phyloP scores from a whole-genome alignment of 2,797 vertebrate genomes.

The Phylloscopus collybita region DNA sequence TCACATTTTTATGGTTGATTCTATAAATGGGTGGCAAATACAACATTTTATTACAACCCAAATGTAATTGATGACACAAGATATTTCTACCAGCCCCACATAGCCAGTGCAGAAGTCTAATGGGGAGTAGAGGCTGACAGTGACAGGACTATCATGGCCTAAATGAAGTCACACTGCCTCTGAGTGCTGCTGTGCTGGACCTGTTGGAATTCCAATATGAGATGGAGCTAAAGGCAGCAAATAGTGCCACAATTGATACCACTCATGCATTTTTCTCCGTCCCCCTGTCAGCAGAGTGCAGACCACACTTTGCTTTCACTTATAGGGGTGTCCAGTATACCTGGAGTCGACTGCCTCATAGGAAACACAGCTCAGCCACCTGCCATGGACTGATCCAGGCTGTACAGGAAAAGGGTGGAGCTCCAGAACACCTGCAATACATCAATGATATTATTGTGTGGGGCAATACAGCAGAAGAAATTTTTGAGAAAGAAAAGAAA shows the following conservation, averaged over 20 bases:
- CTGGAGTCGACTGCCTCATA: neutral
- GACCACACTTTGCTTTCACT: neutral
- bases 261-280: neutral
- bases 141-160: neutral
- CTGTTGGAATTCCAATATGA: neutral
- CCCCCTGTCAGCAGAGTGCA: neutral
- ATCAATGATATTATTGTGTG: too few species aligned
- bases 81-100: neutral
- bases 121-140: neutral
- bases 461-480: neutral
- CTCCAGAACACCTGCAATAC: neutral
- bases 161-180: neutral
- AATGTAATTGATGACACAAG: neutral
- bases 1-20: neutral
- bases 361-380: neutral
- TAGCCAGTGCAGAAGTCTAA: neutral
- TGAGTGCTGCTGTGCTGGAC: fast-evolving
- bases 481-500: neutral
- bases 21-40: neutral
- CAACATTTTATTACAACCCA: neutral
- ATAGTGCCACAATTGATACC: neutral
- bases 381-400: neutral
- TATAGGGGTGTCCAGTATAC: neutral
- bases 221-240: neutral
- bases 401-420: neutral